Base-by-base conservation (phyloP, 2,113 vertebrate genomes). In the Equus quagga region DNA sequence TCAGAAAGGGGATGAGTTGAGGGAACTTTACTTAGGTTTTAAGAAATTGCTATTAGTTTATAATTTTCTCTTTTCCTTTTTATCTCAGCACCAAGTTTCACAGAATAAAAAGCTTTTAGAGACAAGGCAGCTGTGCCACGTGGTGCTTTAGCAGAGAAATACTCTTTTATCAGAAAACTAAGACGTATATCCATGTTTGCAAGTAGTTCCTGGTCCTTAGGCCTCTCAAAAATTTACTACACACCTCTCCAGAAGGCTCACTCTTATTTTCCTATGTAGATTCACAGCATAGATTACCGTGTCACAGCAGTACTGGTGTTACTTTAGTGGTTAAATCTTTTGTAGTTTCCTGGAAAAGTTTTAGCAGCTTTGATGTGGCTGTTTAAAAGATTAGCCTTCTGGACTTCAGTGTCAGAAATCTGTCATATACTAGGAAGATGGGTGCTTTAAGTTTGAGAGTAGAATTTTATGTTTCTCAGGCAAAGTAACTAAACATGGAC, bases 1-100 rank as follows among this genome's bases (percentile, higher is more conserved):
- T 97, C 85, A 98, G 96, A 97, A 95, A 97, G 96, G 98, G 97
- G 96, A 67, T 91, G 88, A 67, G 62, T 96, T 97, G 80, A 96
- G 92, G 93, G 58, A 96, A 79, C 49, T 87, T 96, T 86, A 85
- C 51, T 82, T 89, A 95, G 67, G 75, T 95, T 95, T 94, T 84
- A 70, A 96, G 46, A 94, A 91, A 89, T 89, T 85, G 41, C 78
- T 95, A 14, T 95, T 96, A 72, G 72, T 96, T 84, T 79, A 64
- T 44, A 64, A 7, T 90, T 94, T 95, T 89, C n/a, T 69, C 24
- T 95, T 95, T 97, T 87, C 49, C n/a, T 96, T 49, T 76, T 75
- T 64, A 56, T 86, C 23, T 75, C 15, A 89, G 81, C 54, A 87
- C 14, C 60, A 26, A 89, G 44, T 64, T 90, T 8, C 0, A 0